Evolutionary conservation across 2,888 invertebrate species (phyloP).

Genomic region (Zaprionus obscuricornis): DNA sequence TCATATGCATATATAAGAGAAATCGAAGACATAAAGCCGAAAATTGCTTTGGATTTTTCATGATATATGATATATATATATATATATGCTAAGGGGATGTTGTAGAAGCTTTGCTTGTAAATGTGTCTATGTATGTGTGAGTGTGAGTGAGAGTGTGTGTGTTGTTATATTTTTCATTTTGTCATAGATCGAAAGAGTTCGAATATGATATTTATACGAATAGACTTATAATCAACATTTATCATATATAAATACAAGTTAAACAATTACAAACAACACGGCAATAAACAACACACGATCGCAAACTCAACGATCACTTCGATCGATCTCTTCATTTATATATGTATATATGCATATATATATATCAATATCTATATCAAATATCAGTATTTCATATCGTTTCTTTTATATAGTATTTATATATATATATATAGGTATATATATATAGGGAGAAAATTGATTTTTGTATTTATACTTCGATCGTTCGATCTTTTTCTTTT

Average conservation of each 20-base stretch:
- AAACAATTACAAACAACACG: constrained; percentile 75
- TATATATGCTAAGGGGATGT: no score
- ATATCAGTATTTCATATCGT: not conserved
- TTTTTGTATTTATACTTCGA: no score
- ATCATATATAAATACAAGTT: constrained; percentile 62
- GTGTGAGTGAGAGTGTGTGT: no score
- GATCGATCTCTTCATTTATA: constrained; percentile 18
- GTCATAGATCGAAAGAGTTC: constrained; percentile 30
- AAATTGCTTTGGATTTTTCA: no score
- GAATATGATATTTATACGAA: constrained; percentile 32
- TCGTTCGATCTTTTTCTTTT: no score
- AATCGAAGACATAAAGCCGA: no score
- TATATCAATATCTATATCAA: constrained; percentile 9
- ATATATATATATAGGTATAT: constrained; percentile 21
- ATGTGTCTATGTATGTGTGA: no score
- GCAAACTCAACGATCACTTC: constrained; percentile 22
- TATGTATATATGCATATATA: constrained; percentile 12
- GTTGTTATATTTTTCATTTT: constrained; percentile 13
- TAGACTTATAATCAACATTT: constrained; percentile 67
- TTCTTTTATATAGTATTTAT: constrained; percentile 13
- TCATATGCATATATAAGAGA: no score
- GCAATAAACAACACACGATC: constrained; percentile 43
- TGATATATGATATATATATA: no score
- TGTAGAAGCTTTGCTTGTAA: no score
- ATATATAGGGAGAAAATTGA: constrained; percentile 77